phyloP scores from a whole-genome alignment of 2,797 vertebrate genomes.

The Potorous gilbertii region DNA sequence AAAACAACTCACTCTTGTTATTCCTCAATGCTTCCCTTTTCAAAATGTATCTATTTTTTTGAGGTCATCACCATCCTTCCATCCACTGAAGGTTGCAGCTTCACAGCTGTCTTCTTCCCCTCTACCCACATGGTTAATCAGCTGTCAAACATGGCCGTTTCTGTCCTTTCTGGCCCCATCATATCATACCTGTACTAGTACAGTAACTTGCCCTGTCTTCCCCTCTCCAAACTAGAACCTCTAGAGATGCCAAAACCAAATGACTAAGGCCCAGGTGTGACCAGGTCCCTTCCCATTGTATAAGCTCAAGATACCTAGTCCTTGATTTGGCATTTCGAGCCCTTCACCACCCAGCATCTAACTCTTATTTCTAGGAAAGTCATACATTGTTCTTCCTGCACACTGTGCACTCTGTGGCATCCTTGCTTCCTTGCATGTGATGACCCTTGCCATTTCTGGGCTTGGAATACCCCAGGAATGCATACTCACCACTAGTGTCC shows the following conservation, averaged over 20 bases:
- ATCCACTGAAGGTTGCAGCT: no score
- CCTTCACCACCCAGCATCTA: background rate
- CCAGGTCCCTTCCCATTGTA: background rate
- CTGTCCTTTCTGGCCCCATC: background rate
- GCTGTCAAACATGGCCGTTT: accelerated
- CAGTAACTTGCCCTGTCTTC: background rate
- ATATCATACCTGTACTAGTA: background rate
- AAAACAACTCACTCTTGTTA: no score
- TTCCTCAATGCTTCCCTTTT: no score
- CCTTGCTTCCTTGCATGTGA: no score
- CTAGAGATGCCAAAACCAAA: background rate
- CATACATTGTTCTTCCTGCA: background rate
- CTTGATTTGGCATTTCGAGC: background rate
- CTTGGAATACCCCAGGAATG: background rate
- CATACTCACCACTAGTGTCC: background rate
- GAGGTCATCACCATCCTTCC: no score
- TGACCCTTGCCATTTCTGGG: background rate
- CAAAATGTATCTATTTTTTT: no score
- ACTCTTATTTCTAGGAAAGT: background rate
- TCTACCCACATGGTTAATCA: background rate
- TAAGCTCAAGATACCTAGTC: background rate
- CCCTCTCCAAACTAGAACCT: background rate
- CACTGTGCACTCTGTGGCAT: background rate
- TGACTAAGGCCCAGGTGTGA: background rate
- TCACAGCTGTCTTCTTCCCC: background rate